These are phyloP conservation scores for Steinernema carpocapsae DNA, from an alignment of 2,888 invertebrate species.

Conservation along the genomic window DNA sequence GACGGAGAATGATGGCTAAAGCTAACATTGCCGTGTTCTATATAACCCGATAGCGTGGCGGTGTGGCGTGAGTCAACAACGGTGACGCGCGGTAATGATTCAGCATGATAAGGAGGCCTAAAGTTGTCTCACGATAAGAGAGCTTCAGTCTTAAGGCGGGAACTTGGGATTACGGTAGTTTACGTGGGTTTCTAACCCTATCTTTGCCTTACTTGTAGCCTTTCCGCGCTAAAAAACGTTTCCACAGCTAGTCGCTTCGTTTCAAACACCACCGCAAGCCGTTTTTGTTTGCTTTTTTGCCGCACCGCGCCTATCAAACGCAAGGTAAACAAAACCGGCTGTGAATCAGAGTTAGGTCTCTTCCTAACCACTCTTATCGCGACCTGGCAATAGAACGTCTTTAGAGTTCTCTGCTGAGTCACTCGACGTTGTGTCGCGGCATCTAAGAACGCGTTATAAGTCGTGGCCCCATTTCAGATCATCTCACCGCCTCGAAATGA, in stretches of 20 bases:
- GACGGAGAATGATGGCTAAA: slow-evolving; percentile 11
- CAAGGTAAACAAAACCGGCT: not conserved
- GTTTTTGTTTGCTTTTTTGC: not conserved
- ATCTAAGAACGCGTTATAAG: slow-evolving; percentile 16
- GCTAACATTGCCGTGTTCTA: slow-evolving; percentile 18
- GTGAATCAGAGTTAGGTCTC: not conserved
- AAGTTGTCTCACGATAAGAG: no score
- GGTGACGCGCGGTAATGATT: slow-evolving; percentile 13
- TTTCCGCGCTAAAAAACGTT: no score
- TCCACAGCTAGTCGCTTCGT: no score
- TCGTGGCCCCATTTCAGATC: not conserved
- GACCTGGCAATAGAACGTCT: not conserved
- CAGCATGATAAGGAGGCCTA: not conserved
- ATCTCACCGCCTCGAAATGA: not conserved
- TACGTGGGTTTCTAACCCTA: no score
- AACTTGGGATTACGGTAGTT: no score
- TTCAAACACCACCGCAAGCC: not conserved
- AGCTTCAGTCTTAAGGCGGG: no score
- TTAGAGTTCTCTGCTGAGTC: slow-evolving; percentile 1
- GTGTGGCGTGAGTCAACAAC: not conserved
- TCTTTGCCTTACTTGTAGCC: no score
- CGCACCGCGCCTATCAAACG: not conserved
- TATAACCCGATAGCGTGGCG: not conserved
- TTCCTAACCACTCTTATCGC: not conserved
- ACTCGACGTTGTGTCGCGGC: not conserved